Base-by-base conservation (phyloP, 2,797 vertebrate genomes). In the Sylvilagus floridanus region DNA sequence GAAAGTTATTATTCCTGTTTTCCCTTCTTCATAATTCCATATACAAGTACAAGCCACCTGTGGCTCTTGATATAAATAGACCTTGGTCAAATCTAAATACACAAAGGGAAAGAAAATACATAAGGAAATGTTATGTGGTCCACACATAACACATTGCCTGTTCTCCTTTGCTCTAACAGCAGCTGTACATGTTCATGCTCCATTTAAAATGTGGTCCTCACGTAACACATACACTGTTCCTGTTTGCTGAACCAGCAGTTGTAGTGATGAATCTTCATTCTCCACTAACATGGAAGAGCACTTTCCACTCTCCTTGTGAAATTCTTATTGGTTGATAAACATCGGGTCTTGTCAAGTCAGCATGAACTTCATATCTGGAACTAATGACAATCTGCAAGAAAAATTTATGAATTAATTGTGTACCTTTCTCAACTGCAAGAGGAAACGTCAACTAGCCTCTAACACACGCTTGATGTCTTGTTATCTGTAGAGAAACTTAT, bases 241-340 rank as follows among this genome's bases (percentile, higher is more conserved):
- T 35, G 42, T 84, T 66, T 86, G 24, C 32, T 3, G 16, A 52
- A 83, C 52, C 13, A 28, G 30, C 2, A 17, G 37, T 28, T 37
- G n/a, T 62, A 72, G 57, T 28, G 28, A 89, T 85, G 66, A 84
- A 28, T 2, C 75, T 63, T 84, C 47, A 26, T 63, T 91, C 19
- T 57, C 60, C 37, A 79, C 54, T 78, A 65, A 52, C 68, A 60
- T 8, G 92, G 42, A 78, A 60, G 10, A n/a, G 4, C 17, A 17
- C 3, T 85, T 94, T 68, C 66, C 8, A 83, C 88, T 71, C 83
- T 83, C 50, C 42, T 68, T 76, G 60, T 68, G 66, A 78, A 88
- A 90, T 95, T 95, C 52, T 62, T 72, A 76, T 13, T 71, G 30
- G 65, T 71, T 86, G 85, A 94, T 88, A 88, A 91, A 86, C 86